These are phyloP conservation scores for Cuculus canorus DNA, from an alignment of 2,797 vertebrate species.

Conservation along the genomic window DNA sequence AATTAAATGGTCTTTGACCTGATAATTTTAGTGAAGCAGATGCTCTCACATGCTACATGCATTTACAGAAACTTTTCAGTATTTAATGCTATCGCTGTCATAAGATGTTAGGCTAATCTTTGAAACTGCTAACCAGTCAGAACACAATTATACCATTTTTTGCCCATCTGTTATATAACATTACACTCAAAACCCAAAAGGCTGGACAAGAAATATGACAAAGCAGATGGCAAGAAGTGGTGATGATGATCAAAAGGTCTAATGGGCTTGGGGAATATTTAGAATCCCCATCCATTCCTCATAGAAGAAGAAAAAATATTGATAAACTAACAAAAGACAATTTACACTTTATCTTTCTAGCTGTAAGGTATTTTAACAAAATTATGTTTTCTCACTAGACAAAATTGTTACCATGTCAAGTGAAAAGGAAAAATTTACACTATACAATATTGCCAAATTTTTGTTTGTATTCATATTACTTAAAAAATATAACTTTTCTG, in stretches of 20 bases:
- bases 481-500: neutral
- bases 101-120: neutral
- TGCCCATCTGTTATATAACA: neutral
- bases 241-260: constrained; percentile 5
- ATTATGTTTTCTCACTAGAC: neutral
- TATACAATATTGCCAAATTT: neutral
- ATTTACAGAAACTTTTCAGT: neutral
- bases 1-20: neutral
- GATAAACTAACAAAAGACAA: neutral
- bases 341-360: neutral
- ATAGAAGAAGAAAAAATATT: neutral
- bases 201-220: neutral
- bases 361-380: neutral
- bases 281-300: neutral
- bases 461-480: neutral
- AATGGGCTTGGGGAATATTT: constrained; percentile 26
- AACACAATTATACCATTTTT: neutral
- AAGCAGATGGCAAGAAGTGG: constrained; percentile 8
- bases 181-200: neutral
- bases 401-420: neutral
- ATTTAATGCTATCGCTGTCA: neutral
- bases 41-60: neutral
- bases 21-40: too few species aligned
- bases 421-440: neutral
- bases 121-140: neutral